A percentile compares a stretch with the other conserved stretches of the same genome.
Evolutionary conservation across 2,113 vertebrate genomes (phyloP).

Genomic region (Tichodroma muraria): DNA sequence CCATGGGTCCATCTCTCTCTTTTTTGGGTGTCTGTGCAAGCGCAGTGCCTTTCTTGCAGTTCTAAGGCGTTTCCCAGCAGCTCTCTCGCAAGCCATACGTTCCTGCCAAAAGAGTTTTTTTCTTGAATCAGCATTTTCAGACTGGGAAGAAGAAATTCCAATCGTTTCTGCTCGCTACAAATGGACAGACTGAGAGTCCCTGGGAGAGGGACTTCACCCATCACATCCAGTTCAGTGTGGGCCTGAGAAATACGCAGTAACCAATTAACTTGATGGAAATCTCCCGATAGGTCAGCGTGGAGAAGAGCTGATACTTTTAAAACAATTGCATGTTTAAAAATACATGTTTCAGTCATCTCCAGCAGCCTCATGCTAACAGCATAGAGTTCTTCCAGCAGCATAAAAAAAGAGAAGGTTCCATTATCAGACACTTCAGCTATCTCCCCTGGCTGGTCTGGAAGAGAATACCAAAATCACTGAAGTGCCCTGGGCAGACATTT

Average conservation of each 20-base stretch:
- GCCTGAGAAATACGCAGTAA: background rate
- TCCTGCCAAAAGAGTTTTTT: background rate
- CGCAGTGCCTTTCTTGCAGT: background rate
- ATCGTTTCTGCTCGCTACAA: rapidly evolving
- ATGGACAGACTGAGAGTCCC: background rate
- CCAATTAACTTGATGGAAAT: background rate
- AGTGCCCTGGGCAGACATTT: conserved; percentile 57
- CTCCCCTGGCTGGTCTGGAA: conserved; percentile 55
- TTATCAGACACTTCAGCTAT: conserved; percentile 40
- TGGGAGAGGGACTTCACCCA: background rate
- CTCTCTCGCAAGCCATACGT: background rate
- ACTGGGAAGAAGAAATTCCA: background rate
- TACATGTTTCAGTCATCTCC: background rate
- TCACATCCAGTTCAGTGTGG: background rate
- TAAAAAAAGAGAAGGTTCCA: conserved; percentile 26
- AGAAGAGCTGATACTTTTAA: background rate
- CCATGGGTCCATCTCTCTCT: background rate
- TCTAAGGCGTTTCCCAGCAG: background rate
- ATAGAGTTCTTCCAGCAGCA: background rate
- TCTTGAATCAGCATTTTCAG: background rate
- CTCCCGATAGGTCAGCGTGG: background rate
- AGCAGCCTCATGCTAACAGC: background rate
- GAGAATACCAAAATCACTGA: conserved; percentile 54
- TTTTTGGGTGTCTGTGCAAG: background rate
- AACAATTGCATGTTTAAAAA: conserved; percentile 23